Percentiles rank a stretch among this genome's conserved stretches.
These are phyloP conservation scores for Osmerus mordax DNA, from an alignment of 2,113 vertebrate genomes.

Conservation along the genomic window DNA sequence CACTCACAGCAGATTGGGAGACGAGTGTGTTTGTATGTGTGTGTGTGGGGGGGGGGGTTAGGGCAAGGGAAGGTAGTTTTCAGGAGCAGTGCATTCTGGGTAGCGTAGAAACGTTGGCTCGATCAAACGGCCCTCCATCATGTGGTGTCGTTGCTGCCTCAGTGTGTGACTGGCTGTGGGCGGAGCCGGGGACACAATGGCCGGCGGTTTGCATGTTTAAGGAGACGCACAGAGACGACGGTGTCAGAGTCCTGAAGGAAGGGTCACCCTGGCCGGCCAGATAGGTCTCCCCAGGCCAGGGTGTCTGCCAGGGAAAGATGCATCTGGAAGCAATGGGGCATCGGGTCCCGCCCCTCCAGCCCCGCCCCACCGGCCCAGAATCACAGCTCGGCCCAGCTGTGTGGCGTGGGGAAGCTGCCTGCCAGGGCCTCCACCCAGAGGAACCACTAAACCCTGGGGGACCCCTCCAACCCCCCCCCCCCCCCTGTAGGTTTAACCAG, in stretches of 20 bases:
- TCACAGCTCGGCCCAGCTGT: slow-evolving; percentile 19
- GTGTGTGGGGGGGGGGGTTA: no score
- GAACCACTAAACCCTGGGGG: slow-evolving; percentile 39
- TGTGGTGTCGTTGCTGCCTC: slow-evolving; percentile 42
- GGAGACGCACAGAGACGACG: slow-evolving; percentile 51
- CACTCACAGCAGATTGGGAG: no score
- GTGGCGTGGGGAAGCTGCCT: slow-evolving; percentile 49
- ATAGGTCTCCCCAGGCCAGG: slow-evolving; percentile 56
- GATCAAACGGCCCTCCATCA: slow-evolving; percentile 66
- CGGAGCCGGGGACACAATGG: slow-evolving; percentile 58
- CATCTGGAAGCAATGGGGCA: slow-evolving; percentile 71
- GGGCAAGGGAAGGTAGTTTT: no score
- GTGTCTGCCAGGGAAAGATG: slow-evolving; percentile 68
- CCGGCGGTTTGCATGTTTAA: slow-evolving; percentile 66
- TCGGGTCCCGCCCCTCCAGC: slow-evolving; percentile 30
- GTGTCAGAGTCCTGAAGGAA: slow-evolving; percentile 12
- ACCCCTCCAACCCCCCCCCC: background rate
- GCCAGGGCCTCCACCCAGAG: slow-evolving; percentile 51
- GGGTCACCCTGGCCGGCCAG: slow-evolving; percentile 50
- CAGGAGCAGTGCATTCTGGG: background rate
- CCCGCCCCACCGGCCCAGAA: slow-evolving; percentile 6
- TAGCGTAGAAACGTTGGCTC: background rate
- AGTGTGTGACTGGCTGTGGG: slow-evolving; percentile 13
- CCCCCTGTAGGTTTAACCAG: no score
- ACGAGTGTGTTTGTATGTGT: no score